A percentile compares a stretch with the other conserved stretches of the same genome.
Evolutionary conservation across 2,113 vertebrate genomes (phyloP).

Genomic region (Leucoraja erinaceus): DNA sequence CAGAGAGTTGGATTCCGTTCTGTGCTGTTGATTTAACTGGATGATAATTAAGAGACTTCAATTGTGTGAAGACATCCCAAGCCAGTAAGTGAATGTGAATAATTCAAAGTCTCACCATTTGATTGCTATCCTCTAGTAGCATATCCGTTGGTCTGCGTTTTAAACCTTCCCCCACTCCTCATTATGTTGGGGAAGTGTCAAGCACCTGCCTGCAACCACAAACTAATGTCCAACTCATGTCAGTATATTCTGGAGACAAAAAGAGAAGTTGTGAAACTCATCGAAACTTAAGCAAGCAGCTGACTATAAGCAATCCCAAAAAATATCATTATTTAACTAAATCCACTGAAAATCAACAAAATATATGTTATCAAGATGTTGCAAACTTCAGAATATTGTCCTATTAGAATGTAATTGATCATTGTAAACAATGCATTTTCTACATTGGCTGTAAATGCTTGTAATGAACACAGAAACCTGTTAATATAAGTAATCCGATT

Average conservation of each 20-base stretch:
- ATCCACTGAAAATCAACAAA: background rate
- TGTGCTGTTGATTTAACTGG: background rate
- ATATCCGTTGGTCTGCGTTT: background rate
- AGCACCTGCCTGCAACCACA: background rate
- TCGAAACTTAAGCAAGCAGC: background rate
- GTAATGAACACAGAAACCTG: background rate
- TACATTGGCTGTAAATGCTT: background rate
- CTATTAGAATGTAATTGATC: constrained; percentile 7
- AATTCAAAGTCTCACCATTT: background rate
- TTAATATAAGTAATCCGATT: background rate
- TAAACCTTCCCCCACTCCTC: background rate
- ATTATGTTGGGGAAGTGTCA: background rate
- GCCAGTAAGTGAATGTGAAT: background rate
- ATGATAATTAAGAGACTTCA: background rate
- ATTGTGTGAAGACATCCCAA: background rate
- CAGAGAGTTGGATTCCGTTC: background rate
- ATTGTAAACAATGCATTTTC: background rate
- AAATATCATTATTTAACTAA: background rate
- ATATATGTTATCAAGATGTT: background rate
- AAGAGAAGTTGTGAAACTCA: background rate
- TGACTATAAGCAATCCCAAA: background rate
- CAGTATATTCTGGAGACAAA: background rate
- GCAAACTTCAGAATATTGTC: background rate
- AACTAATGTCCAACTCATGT: background rate
- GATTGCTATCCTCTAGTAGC: background rate